These are phyloP conservation scores for Laodelphax striatellus DNA, from an alignment of 1,140 invertebrate species.

Conservation along the genomic window DNA sequence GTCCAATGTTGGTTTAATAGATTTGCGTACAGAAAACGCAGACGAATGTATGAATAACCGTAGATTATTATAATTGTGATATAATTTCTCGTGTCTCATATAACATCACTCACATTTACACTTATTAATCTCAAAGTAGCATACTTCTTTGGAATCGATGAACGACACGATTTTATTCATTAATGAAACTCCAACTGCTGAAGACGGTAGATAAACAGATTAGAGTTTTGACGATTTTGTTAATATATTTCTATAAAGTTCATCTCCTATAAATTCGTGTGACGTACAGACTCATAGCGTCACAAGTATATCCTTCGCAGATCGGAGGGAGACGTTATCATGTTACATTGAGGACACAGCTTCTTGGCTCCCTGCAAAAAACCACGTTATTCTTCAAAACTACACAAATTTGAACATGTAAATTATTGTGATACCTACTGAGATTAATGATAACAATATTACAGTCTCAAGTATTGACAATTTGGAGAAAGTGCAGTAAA, in stretches of 20 bases:
- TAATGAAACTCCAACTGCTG: not conserved
- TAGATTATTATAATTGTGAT: too few species aligned
- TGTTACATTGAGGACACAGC: conserved; percentile 88
- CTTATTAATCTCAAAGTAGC: too few species aligned
- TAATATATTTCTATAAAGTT: conserved; percentile 23
- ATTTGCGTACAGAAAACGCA: not conserved
- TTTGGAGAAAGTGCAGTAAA: too few species aligned
- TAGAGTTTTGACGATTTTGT: conserved; percentile 4
- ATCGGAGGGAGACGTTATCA: conserved; percentile 80
- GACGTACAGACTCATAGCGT: conserved; percentile 25
- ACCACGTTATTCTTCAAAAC: conserved; percentile 4
- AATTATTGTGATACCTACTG: not conserved
- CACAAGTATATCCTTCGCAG: conserved; percentile 81
- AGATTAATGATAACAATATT: too few species aligned
- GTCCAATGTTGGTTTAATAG: not conserved
- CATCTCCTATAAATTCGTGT: conserved; percentile 5
- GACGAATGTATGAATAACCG: not conserved
- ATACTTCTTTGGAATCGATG: too few species aligned
- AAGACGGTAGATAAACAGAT: not conserved
- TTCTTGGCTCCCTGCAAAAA: conserved; percentile 69
- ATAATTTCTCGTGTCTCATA: too few species aligned
- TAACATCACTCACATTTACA: too few species aligned
- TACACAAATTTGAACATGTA: not conserved
- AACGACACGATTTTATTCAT: too few species aligned
- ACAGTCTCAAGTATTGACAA: too few species aligned